phyloP scores from a whole-genome alignment of 2,113 vertebrate species.

The Heterotilapia buettikoferi region DNA sequence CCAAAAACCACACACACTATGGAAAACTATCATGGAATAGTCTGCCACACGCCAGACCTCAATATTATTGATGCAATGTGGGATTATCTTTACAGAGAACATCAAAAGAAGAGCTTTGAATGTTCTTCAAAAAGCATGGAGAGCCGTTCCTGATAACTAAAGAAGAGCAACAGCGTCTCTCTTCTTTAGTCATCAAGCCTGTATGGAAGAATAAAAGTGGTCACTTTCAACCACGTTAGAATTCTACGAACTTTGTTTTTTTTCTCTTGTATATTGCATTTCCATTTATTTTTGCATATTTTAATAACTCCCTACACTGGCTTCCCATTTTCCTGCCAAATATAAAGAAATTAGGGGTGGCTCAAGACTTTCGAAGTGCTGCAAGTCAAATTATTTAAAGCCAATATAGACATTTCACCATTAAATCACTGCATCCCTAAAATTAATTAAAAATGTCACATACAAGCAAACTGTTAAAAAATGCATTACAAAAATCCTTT shows the following conservation, averaged over 20 bases:
- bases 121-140: neutral
- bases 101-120: neutral
- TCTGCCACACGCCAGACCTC: neutral
- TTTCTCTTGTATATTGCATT: neutral
- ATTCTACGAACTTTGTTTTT: neutral
- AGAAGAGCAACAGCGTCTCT: neutral
- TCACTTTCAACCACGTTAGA: neutral
- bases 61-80: neutral
- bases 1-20: neutral
- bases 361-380: neutral
- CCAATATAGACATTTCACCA: neutral
- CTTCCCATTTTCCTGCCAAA: neutral
- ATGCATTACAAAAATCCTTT: neutral
- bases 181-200: neutral
- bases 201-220: neutral
- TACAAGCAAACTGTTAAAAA: neutral
- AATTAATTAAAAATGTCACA: neutral
- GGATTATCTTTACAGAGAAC: neutral
- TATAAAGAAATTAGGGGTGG: neutral
- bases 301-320: neutral
- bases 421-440: neutral
- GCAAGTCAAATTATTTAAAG: neutral
- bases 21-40: neutral
- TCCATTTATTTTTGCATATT: neutral
- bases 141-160: neutral